A percentile compares a stretch with the other conserved stretches of the same genome.
Evolutionary conservation across 2,888 invertebrate species (phyloP).

Genomic region (Theretra japonica): DNA sequence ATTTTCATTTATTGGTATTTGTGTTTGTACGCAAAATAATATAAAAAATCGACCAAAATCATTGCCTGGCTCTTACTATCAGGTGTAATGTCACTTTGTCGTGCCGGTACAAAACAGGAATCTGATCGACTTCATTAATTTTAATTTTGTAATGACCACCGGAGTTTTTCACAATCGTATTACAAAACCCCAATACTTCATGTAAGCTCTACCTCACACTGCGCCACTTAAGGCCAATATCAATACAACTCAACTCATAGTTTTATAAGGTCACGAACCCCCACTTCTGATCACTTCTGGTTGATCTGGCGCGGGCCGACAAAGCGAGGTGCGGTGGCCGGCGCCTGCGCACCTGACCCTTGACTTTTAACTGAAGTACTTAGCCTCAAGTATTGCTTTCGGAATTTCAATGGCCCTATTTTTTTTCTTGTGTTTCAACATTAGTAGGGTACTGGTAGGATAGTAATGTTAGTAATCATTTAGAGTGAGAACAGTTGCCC

Average conservation of each 20-base stretch:
- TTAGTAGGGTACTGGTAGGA: background rate
- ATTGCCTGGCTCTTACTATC: no score
- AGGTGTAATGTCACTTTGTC: no score
- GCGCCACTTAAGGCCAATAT: slow-evolving; percentile 12
- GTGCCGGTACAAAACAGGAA: no score
- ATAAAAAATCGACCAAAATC: no score
- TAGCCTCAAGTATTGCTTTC: slow-evolving; percentile 31
- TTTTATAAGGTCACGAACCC: slow-evolving; percentile 39
- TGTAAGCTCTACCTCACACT: slow-evolving; percentile 3
- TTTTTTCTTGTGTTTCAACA: slow-evolving; percentile 36
- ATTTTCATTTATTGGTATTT: no score
- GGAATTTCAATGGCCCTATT: slow-evolving; percentile 43
- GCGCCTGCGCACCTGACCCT: slow-evolving; percentile 63
- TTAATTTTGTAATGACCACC: no score
- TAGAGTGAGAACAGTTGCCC: background rate
- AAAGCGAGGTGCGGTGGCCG: slow-evolving; percentile 48
- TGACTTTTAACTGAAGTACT: slow-evolving; percentile 43
- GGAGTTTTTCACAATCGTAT: no score
- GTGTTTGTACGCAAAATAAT: no score
- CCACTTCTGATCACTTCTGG: slow-evolving; percentile 40
- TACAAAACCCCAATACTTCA: no score
- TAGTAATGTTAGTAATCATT: background rate
- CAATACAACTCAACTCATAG: slow-evolving; percentile 1
- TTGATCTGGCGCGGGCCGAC: slow-evolving; percentile 51
- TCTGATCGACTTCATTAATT: no score